Conservation (phyloP, 2,113 vertebrate genomes). For the Athene noctua region DNA sequence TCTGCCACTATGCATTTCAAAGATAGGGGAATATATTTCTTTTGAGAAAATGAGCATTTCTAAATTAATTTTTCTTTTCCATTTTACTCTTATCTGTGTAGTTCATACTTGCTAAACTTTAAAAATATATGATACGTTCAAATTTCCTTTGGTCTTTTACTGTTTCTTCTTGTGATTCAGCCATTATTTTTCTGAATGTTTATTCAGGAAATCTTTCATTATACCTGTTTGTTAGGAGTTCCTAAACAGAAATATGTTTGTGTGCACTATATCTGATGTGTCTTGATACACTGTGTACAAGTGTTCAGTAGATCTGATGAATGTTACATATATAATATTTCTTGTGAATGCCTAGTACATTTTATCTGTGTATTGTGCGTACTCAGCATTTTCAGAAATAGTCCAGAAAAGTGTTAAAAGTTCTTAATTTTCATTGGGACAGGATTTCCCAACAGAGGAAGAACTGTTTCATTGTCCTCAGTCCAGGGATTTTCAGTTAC, state of each 20-base stretch:
- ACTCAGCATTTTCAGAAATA: not conserved
- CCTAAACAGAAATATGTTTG: not conserved
- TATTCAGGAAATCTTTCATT: not conserved
- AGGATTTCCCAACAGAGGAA: not conserved
- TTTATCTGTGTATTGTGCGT: not conserved
- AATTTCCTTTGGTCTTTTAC: not conserved
- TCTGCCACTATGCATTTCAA: not conserved
- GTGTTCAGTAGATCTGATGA: not conserved
- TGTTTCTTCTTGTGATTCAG: not conserved
- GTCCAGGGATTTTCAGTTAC: not conserved
- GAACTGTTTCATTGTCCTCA: not conserved
- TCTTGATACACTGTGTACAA: not conserved
- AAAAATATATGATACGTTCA: fast-evolving
- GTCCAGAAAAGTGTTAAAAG: fast-evolving
- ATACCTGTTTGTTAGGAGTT: not conserved
- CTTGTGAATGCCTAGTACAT: not conserved
- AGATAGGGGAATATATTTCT: not conserved
- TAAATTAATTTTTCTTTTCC: not conserved
- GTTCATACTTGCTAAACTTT: not conserved
- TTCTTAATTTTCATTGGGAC: not conserved
- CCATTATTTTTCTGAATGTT: not conserved
- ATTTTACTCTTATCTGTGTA: not conserved
- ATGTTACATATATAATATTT: not conserved
- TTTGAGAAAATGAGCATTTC: not conserved
- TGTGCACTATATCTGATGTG: not conserved